Percentiles rank a stretch among this genome's conserved stretches.
These are phyloP conservation scores for Scaptomyza pallida DNA, from an alignment of 1,140 invertebrate species.

Conservation along the genomic window DNA sequence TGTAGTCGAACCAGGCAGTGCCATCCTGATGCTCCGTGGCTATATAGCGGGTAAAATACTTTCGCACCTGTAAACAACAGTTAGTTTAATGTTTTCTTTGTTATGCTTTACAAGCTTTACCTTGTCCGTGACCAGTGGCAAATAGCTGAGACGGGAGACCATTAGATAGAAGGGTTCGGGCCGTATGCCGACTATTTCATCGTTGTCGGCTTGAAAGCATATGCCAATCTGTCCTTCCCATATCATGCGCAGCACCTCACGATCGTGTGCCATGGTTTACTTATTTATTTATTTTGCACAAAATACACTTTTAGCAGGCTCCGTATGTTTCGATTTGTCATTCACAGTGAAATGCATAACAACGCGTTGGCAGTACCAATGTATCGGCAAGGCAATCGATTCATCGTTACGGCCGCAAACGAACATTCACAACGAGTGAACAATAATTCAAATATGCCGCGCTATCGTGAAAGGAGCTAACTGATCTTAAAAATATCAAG, in stretches of 20 bases:
- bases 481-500: no score
- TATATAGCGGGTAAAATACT: slow-evolving; percentile 94
- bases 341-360: slow-evolving; percentile 37
- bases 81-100: not conserved
- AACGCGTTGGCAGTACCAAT: slow-evolving; percentile 24
- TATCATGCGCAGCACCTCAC: slow-evolving; percentile 95
- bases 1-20: slow-evolving; percentile 98
- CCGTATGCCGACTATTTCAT: slow-evolving; percentile 94
- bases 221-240: slow-evolving; percentile 98
- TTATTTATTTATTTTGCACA: slow-evolving; percentile 33
- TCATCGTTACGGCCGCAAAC: not conserved
- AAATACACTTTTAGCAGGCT: slow-evolving; percentile 25
- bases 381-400: slow-evolving; percentile 3
- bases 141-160: slow-evolving; percentile 97
- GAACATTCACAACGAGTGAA: no score
- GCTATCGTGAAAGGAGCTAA: no score
- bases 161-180: slow-evolving; percentile 97
- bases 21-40: slow-evolving; percentile 91
- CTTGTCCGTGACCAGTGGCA: slow-evolving; percentile 98
- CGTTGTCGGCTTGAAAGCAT: slow-evolving; percentile 93
- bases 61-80: slow-evolving; percentile 88
- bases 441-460: no score
- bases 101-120: slow-evolving; percentile 84
- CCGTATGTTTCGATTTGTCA: slow-evolving; percentile 37
- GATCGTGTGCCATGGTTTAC: slow-evolving; percentile 92